Evolutionary conservation across 1,140 invertebrate species (phyloP), one percentile per base, ranked within the genome.

Genomic region (Cydia amplana): DNA sequence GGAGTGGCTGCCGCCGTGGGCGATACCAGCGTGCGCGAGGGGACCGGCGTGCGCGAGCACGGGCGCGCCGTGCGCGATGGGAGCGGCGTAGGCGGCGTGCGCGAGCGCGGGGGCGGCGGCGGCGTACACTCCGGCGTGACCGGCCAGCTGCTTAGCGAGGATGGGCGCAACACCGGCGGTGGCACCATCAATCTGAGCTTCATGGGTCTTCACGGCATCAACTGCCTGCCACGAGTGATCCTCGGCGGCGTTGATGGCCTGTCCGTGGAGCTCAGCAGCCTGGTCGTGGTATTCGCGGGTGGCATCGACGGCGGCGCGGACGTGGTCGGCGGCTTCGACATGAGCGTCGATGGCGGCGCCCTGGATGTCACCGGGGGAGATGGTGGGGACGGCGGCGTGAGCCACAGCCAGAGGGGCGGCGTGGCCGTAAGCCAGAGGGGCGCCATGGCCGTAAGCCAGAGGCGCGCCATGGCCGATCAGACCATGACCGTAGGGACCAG

Each of bases 121-220:
- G 32, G 75, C 79, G 20, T 73, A 82, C 60, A 75, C 67, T 28
- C 78, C 78, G 9, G 60, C 83, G 75, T 89, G 88, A 3, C 87
- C 90, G 32, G 81, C 89, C 64, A 92, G 75, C 77, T 90, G 88
- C 75, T 88, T 88, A 78, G 90, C 89, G 51, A 92, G 81, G 43
- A 94, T 85, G 80, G 94, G 94, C 73, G 94, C 93, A 67, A 93
- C 93, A 80, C 94, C 94, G 65, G 93, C 93, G 89, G 93, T 94
- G 80, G 90, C 92, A 79, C 94, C 94, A 77, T 94, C 91, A 77
- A 94, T 88, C 86, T 94, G 93, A 78, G 94, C 94, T 77, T 91
- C 88, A 49, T 88, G 93, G 80, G 94, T 94, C 87, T 94, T 91
- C 55, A 93, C 93, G 76, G 94, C 94, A 77, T 91, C 88, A 65